Conservation (phyloP, 2,888 invertebrate genomes). For the Agrotis exclamationis region DNA sequence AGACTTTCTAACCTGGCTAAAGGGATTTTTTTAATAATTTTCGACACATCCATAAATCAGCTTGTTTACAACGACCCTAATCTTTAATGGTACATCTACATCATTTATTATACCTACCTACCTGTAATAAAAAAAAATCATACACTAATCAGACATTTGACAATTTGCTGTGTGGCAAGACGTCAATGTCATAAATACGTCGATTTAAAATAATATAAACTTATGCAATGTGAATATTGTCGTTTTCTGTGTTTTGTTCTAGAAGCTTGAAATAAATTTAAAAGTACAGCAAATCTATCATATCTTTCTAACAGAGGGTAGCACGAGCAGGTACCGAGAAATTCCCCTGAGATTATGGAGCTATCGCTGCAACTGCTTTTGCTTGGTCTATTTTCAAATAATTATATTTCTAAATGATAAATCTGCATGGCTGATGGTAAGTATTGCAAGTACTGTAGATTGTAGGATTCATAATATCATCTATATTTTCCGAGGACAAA, state of each 20-base stretch:
- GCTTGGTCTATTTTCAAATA: slow-evolving; percentile 8
- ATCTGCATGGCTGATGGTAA: background rate
- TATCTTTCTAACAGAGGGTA: slow-evolving; percentile 4
- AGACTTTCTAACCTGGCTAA: slow-evolving; percentile 6
- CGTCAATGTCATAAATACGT: slow-evolving; percentile 16
- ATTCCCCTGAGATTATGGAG: background rate
- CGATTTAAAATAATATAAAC: slow-evolving; percentile 4
- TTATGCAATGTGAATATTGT: background rate
- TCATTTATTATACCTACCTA: slow-evolving; percentile 23
- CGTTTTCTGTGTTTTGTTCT: background rate
- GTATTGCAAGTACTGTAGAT: background rate
- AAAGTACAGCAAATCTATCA: background rate
- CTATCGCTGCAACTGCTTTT: slow-evolving; percentile 3
- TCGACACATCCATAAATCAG: slow-evolving; percentile 36
- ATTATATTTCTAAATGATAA: slow-evolving; percentile 10
- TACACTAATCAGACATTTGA: slow-evolving; percentile 45
- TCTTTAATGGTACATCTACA: slow-evolving; percentile 32
- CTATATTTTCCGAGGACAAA: background rate
- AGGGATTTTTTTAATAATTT: slow-evolving; percentile 25
- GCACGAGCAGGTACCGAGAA: background rate
- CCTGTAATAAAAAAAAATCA: slow-evolving; percentile 11
- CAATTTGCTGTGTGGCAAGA: slow-evolving; percentile 40
- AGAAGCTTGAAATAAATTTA: background rate
- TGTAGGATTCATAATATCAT: background rate
- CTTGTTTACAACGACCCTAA: slow-evolving; percentile 33